phyloP scores from a whole-genome alignment of 1,140 invertebrate genomes.

The Catajapyx aquilonaris region DNA sequence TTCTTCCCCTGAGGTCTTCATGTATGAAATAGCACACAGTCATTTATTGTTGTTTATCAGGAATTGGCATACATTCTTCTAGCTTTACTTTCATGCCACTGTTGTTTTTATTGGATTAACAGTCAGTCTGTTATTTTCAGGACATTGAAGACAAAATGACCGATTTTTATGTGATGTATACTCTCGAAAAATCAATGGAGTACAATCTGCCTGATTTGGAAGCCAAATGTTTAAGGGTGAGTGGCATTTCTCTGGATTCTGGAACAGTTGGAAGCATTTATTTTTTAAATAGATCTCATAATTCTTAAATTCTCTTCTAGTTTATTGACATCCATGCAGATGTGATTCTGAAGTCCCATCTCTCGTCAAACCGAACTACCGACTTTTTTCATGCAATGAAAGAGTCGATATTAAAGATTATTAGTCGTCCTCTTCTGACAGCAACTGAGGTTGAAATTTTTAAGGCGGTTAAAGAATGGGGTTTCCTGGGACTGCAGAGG shows the following conservation, averaged over 20 bases:
- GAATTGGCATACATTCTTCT: no score
- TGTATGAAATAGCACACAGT: no score
- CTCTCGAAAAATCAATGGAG: background rate
- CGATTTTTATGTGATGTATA: background rate
- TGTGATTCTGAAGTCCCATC: background rate
- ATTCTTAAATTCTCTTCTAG: no score
- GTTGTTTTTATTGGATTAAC: no score
- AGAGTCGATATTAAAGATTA: background rate
- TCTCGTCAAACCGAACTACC: background rate
- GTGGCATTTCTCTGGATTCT: background rate
- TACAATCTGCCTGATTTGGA: background rate
- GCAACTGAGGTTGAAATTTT: background rate
- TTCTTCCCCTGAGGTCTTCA: no score
- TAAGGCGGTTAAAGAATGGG: background rate
- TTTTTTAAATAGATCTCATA: no score
- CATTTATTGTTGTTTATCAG: no score
- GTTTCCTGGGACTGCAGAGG: background rate
- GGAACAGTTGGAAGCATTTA: background rate
- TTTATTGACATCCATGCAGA: background rate
- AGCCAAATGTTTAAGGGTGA: background rate
- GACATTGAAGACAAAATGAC: background rate
- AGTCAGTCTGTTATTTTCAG: no score
- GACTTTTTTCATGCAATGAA: background rate
- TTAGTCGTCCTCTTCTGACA: background rate
- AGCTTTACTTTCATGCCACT: no score